Base-by-base conservation (phyloP, 2,113 vertebrate species). In the Ceyx melanurus region DNA sequence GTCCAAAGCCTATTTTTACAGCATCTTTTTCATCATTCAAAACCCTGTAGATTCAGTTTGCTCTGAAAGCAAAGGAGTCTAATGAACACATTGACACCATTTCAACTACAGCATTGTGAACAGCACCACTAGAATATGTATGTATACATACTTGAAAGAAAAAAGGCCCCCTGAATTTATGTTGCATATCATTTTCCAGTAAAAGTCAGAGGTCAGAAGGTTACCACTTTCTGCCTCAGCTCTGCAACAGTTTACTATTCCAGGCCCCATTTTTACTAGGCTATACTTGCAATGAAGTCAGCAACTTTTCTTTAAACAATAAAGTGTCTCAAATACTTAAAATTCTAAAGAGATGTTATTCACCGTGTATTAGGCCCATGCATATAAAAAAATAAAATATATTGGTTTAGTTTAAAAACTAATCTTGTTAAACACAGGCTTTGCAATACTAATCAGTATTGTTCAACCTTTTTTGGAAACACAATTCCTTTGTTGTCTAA, bases 141-240 rank as follows among this genome's bases (percentile, higher is more conserved):
- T 9, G 58, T 77, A 85, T 25, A 86, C 71, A 73, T 46, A 96
- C 97, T 97, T 97, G 91, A 97, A 97, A 97, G 96, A 67, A 93
- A 97, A 97, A 95, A 96, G 96, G 95, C 95, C 96, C 96, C 89
- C 76, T 96, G 95, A 97, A 97, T 97, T 98, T 97, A 97, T 95
- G 97, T 97, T 97, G 96, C 96, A 90, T 97, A 97, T 97, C 96
- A 96, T 97, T 97, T 97, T 93, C 97, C 97, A 95, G 96, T 96
- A 98, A 98, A 98, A 98, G 97, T 97, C 96, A 97, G 97, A 97
- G 97, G 97, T 97, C 97, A 97, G 90, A 89, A 96, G 97, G 97
- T 97, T 93, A 97, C 97, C 96, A 94, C 93, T 97, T 96, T 97
- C 96, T 96, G 95, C 95, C 95, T 97, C 96, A 91, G 95, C 94